Evolutionary conservation across 2,113 vertebrate species (phyloP), one percentile per base, ranked within the genome.

Genomic region (Colaptes auratus): DNA sequence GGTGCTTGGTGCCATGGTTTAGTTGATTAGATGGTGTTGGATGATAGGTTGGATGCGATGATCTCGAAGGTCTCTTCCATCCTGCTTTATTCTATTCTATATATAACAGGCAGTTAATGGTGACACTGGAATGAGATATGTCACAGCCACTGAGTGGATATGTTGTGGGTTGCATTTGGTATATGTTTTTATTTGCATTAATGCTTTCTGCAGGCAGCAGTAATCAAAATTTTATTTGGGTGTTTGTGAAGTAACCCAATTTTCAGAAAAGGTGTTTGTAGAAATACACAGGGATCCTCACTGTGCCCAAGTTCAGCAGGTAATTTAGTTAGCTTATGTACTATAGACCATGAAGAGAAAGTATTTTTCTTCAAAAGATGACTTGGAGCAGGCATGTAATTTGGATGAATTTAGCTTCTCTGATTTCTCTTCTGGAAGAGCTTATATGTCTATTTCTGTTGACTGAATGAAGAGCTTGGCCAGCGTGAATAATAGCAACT

Each of bases 391-490:
- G 36, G 27, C 85, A 10, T 23, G 63, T 81, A 67, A 86, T 95
- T 88, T 77, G 15, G 19, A 67, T 83, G 28, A 88, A 81, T 93
- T 77, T 83, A 67, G 23, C 28, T 95, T 90, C 33, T 94, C 69
- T 94, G 72, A 52, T 65, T 92, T 85, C 16, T 82, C 69, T 86
- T 95, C 42, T 95, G 86, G 69, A 93, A 78, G 58, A 83, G 23
- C 36, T 81, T 91, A 46, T 76, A 63, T 82, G 23, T 64, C 59
- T 86, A 2, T 90, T 94, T 93, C 52, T 90, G 36, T 77, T 86
- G 82, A 59, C 71, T 88, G 33, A 71, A 28, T 83, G n/a, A 76
- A 79, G 58, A 92, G 21, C 53, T 60, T 60, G 61, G 52, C 76
- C 93, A 36, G 35, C 64, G 76, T 82, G 76, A 85, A 79, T 79